Evolutionary conservation across 1,140 invertebrate genomes (phyloP).

Genomic region (Halictus rubicundus): DNA sequence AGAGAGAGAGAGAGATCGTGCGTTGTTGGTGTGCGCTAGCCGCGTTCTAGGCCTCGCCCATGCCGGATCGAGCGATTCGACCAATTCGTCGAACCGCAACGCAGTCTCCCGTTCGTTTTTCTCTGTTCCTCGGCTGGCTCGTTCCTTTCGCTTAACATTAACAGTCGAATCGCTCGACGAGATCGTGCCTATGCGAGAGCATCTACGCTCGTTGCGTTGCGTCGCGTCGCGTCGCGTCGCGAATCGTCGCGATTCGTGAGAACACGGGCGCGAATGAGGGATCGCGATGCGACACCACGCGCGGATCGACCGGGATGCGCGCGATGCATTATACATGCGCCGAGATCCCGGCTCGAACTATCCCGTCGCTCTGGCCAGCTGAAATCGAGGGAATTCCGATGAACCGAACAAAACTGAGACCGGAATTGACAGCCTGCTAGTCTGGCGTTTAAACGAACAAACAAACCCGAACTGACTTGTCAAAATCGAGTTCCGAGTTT

Average conservation of each 20-base stretch:
- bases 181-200: slow-evolving; percentile 32
- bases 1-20: too few relatives aligned
- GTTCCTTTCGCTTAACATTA: slow-evolving; percentile 53
- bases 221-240: too few relatives aligned
- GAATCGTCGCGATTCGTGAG: slow-evolving; percentile 45
- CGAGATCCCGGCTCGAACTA: slow-evolving; percentile 20
- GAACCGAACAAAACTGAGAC: neutral
- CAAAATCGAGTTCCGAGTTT: too few relatives aligned
- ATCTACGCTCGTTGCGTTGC: neutral
- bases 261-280: slow-evolving; percentile 60
- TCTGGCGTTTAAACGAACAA: too few relatives aligned
- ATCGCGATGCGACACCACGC: slow-evolving; percentile 56
- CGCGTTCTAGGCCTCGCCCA: slow-evolving; percentile 56
- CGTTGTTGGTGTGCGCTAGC: neutral
- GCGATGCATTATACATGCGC: slow-evolving; percentile 64
- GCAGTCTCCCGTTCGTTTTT: neutral
- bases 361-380: slow-evolving; percentile 9
- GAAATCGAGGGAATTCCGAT: slow-evolving; percentile 44
- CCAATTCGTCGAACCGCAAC: slow-evolving; percentile 55
- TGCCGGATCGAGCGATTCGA: slow-evolving; percentile 43
- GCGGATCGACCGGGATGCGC: slow-evolving; percentile 42
- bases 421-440: too few relatives aligned
- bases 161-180: slow-evolving; percentile 55
- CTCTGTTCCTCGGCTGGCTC: neutral
- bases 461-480: too few relatives aligned